A percentile compares a stretch with the other conserved stretches of the same genome.
Evolutionary conservation across 2,113 vertebrate genomes (phyloP).

Genomic region (Stictonetta naevosa): DNA sequence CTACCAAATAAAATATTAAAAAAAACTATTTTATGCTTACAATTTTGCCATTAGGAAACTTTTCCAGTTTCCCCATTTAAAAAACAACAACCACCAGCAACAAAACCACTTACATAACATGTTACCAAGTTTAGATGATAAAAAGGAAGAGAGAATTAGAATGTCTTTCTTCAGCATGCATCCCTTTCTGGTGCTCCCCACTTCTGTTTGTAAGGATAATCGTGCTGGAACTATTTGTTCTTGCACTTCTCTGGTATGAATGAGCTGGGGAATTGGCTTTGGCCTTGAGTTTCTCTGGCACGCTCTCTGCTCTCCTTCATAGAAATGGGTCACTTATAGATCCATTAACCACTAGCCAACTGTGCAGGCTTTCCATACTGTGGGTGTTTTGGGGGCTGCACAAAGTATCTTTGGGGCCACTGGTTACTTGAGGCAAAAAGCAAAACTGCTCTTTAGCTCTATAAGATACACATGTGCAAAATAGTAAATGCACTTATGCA

Average conservation of each 20-base stretch:
- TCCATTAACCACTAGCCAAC: background rate
- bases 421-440: background rate
- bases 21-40: background rate
- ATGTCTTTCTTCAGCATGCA: background rate
- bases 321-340: slow-evolving; percentile 50
- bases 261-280: slow-evolving; percentile 35
- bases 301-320: background rate
- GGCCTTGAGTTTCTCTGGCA: slow-evolving; percentile 54
- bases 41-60: background rate
- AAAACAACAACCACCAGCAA: background rate
- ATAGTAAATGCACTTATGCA: accelerated
- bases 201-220: slow-evolving; percentile 47
- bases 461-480: background rate
- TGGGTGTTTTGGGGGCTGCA: background rate
- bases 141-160: slow-evolving; percentile 7
- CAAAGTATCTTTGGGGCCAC: background rate
- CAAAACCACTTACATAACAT: background rate
- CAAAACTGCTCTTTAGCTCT: background rate
- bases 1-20: background rate
- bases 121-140: background rate
- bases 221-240: slow-evolving; percentile 34
- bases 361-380: background rate
- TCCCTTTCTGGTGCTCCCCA: background rate
- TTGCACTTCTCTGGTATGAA: slow-evolving; percentile 19
- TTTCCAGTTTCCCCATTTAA: background rate